phyloP scores from a whole-genome alignment of 2,888 invertebrate genomes.

The Lumbricus terrestris region DNA sequence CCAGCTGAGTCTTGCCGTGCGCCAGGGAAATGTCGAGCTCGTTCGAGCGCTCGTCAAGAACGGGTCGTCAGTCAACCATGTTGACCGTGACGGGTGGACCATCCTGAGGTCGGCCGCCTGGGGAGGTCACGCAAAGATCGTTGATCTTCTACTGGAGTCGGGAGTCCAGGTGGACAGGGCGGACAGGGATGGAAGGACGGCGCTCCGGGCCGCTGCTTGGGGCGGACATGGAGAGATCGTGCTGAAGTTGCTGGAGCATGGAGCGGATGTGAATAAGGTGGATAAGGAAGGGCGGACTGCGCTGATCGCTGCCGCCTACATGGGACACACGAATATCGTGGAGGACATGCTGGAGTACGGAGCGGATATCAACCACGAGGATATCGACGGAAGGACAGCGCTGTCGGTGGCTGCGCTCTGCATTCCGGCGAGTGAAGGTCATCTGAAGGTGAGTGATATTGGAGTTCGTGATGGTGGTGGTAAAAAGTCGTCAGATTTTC shows the following conservation, averaged over 20 bases:
- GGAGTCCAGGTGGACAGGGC: slow-evolving; percentile 55
- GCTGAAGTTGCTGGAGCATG: slow-evolving; percentile 66
- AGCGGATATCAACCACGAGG: slow-evolving; percentile 66
- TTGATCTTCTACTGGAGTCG: slow-evolving; percentile 46
- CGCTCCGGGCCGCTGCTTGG: slow-evolving; percentile 80
- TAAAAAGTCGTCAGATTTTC: no score
- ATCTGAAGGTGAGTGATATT: slow-evolving; percentile 42
- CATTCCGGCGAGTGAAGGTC: slow-evolving; percentile 61
- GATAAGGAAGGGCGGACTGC: slow-evolving; percentile 62
- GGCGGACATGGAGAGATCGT: slow-evolving; percentile 63
- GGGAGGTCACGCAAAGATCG: slow-evolving; percentile 76
- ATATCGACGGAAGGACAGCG: slow-evolving; percentile 87
- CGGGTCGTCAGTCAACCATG: slow-evolving; percentile 53
- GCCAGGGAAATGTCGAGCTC: slow-evolving; percentile 51
- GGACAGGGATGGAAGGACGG: slow-evolving; percentile 70
- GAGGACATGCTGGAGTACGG: slow-evolving; percentile 63
- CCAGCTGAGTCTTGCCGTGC: slow-evolving; percentile 75
- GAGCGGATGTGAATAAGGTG: slow-evolving; percentile 59
- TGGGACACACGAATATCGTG: slow-evolving; percentile 64
- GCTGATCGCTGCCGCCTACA: slow-evolving; percentile 72
- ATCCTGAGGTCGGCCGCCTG: slow-evolving; percentile 79
- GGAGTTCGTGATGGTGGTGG: background rate
- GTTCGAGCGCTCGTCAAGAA: slow-evolving; percentile 60
- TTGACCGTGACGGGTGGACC: slow-evolving; percentile 62
- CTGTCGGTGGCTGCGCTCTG: slow-evolving; percentile 67